A percentile compares a stretch with the other conserved stretches of the same genome.
phyloP scores from a whole-genome alignment of 2,888 invertebrate species.

The Dryocosmus kuriphilus region DNA sequence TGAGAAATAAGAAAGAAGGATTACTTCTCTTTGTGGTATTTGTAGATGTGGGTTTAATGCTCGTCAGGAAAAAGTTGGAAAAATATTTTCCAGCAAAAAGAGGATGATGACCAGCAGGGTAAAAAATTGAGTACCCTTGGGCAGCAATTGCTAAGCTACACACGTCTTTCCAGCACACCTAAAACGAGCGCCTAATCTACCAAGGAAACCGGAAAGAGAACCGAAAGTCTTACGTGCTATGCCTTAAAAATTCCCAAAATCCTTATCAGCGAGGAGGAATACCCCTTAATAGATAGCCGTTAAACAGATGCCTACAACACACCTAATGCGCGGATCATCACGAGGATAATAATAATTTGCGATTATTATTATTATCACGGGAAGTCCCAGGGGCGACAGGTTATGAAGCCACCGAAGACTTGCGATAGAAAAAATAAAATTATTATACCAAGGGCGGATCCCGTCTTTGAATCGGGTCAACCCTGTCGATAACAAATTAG shows the following conservation, averaged over 20 bases:
- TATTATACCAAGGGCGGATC: conserved; percentile 48
- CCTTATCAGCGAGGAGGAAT: conserved; percentile 34
- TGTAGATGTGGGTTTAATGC: background rate
- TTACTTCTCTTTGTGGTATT: no score
- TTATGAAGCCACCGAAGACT: conserved; percentile 11
- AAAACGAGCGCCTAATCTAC: conserved; percentile 47
- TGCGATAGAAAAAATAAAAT: conserved; percentile 57
- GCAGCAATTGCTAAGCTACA: conserved; percentile 57
- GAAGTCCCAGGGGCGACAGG: conserved; percentile 17
- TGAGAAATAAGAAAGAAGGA: no score
- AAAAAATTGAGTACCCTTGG: background rate
- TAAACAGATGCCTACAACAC: conserved; percentile 26
- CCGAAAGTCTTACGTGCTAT: conserved; percentile 13
- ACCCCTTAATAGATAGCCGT: conserved; percentile 15
- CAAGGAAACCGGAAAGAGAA: conserved; percentile 35
- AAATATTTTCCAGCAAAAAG: background rate
- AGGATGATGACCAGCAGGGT: no score
- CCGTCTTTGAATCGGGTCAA: conserved; percentile 14
- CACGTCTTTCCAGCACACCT: conserved; percentile 51
- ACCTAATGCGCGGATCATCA: conserved; percentile 39
- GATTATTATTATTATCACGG: conserved; percentile 41
- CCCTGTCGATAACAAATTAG: conserved; percentile 53
- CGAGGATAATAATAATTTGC: conserved; percentile 33
- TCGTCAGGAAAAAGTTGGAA: background rate
- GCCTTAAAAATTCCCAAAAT: conserved; percentile 23